Conservation (phyloP, 1,140 invertebrate species). For the Phocides pigmalion region DNA sequence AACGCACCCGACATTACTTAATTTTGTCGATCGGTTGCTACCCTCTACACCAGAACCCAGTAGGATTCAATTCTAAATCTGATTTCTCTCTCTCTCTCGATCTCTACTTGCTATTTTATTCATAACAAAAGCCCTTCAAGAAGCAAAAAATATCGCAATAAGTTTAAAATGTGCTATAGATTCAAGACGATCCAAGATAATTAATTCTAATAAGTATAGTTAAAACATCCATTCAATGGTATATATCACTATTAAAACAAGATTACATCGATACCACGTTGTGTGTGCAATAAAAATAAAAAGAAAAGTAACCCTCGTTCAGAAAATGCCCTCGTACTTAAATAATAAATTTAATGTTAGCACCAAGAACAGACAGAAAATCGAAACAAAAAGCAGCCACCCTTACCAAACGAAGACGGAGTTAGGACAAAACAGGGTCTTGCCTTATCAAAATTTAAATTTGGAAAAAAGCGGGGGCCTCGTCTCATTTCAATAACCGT, state of each 20-base stretch:
- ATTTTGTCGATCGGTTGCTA: too few relatives aligned
- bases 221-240: slow-evolving; percentile 2
- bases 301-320: slow-evolving; percentile 10
- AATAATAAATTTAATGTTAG: slow-evolving; percentile 69
- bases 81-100: too few relatives aligned
- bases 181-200: too few relatives aligned
- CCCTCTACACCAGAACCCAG: too few relatives aligned
- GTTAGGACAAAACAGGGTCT: slow-evolving; percentile 77
- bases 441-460: slow-evolving; percentile 83
- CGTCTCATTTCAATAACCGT: slow-evolving; percentile 83
- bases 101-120: too few relatives aligned
- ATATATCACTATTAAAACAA: slow-evolving; percentile 17
- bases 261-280: slow-evolving; percentile 19
- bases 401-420: slow-evolving; percentile 65
- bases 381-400: slow-evolving; percentile 69
- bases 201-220: too few relatives aligned
- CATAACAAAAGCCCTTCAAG: too few relatives aligned
- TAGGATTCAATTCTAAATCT: too few relatives aligned
- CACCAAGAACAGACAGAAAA: slow-evolving; percentile 68
- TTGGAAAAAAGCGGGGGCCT: slow-evolving; percentile 77
- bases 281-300: slow-evolving; percentile 8
- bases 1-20: too few relatives aligned
- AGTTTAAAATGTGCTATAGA: too few relatives aligned
- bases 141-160: too few relatives aligned
- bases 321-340: slow-evolving; percentile 36